phyloP scores from a whole-genome alignment of 2,113 vertebrate genomes.

The Aptenodytes patagonicus region DNA sequence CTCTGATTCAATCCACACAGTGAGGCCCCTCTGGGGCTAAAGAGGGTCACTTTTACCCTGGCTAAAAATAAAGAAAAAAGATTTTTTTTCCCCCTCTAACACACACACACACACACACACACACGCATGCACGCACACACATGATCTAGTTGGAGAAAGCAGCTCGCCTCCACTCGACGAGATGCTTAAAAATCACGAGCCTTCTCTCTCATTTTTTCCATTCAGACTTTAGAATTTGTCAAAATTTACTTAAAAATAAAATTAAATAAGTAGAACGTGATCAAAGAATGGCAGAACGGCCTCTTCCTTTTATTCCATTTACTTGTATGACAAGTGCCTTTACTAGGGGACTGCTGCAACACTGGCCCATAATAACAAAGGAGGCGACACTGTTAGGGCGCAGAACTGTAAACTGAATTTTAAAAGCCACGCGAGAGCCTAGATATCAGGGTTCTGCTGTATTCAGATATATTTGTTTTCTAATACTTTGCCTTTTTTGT shows the following conservation, averaged over 20 bases:
- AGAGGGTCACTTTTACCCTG: constrained; percentile 70
- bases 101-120: background rate
- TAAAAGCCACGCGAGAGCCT: background rate
- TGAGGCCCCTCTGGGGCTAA: constrained; percentile 75
- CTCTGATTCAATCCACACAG: constrained; percentile 73
- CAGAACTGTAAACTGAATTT: constrained; percentile 53
- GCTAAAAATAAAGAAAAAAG: constrained; percentile 58
- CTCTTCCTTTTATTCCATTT: constrained; percentile 52
- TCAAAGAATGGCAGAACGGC: constrained; percentile 35
- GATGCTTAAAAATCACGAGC: constrained; percentile 29
- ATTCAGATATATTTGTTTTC: constrained; percentile 39
- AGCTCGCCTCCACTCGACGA: background rate
- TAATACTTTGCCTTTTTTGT: constrained; percentile 38
- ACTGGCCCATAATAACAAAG: constrained; percentile 66
- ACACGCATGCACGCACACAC: background rate
- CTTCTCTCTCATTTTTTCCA: background rate
- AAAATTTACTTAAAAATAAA: constrained; percentile 51
- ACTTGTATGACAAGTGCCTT: constrained; percentile 68
- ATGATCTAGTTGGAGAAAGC: background rate
- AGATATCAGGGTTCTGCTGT: background rate
- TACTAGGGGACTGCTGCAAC: constrained; percentile 33
- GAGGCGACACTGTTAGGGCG: constrained; percentile 53
- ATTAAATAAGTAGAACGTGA: background rate
- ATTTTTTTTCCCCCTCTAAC: background rate
- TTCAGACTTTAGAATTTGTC: background rate